Base-by-base conservation (phyloP, 2,113 vertebrate genomes). In the Sphyrna mokarran region DNA sequence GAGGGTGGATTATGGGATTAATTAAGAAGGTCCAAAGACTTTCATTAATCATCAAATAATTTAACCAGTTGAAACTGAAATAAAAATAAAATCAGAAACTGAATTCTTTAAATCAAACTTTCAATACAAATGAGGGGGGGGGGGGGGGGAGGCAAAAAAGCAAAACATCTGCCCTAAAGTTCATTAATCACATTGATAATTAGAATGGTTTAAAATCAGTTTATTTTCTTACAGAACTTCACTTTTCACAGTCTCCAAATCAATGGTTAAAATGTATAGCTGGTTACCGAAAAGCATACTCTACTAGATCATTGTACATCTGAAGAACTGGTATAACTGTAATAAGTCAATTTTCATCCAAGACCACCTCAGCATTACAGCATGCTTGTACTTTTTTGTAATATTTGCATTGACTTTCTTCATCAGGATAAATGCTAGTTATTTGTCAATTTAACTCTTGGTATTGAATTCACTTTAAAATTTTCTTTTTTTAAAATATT, bases 171-270 rank as follows among this genome's bases (percentile, higher is more conserved):
- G 43, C 43, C 43, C 90, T 93, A 66, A 63, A 68, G 26, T 70
- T 7, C n/a, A 33, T 68, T 95, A 69, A 72, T 54, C 40, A 95
- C 37, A 72, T 6, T 69, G 93, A 95, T 70, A 66, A 63, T 91
- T 22, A 69, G 94, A 37, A 40, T 95, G 94, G 37, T 95, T 72
- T 76, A 54, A 95, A 95, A 29, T 95, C 94, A 95, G 37, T 94
- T 94, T 94, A 94, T 94, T 94, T 94, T 43, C 63, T 94, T 70
- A 40, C 43, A 70, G 69, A 94, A 94, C 37, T 93, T 93, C 90
- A 93, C 58, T 40, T 94, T 95, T 95, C 94, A 95, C 94, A 95
- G 68, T 95, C 68, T 95, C 68, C 94, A 95, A 72, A 54, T 33
- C 94, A 72, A 43, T 43, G 29, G 22, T 70, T 95, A 43, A 95